Percentiles rank a stretch among this genome's conserved stretches.
Conservation (phyloP, 2,888 invertebrate species). For the Philopedon plagiatum region DNA sequence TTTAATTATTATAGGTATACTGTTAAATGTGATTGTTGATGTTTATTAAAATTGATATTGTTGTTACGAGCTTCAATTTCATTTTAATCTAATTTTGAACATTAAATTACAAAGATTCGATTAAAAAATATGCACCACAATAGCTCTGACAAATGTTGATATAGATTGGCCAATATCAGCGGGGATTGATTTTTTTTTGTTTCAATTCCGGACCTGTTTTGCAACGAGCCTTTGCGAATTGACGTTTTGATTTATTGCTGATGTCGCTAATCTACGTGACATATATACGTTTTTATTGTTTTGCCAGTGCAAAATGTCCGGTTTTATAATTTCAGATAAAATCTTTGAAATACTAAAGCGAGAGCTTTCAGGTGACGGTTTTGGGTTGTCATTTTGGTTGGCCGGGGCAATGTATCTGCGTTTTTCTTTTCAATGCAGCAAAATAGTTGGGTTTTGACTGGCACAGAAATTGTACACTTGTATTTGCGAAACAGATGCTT, state of each 20-base stretch:
- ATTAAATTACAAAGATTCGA: slow-evolving; percentile 19
- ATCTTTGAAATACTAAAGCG: slow-evolving; percentile 65
- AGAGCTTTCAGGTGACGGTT: slow-evolving; percentile 24
- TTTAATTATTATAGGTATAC: background rate
- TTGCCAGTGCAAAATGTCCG: slow-evolving; percentile 66
- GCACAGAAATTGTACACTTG: background rate
- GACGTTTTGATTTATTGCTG: slow-evolving; percentile 70
- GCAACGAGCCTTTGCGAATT: slow-evolving; percentile 64
- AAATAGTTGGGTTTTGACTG: background rate
- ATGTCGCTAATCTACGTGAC: slow-evolving; percentile 70
- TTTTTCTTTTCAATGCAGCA: slow-evolving; percentile 9
- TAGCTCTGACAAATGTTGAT: slow-evolving; percentile 16
- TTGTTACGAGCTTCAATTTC: too few relatives aligned
- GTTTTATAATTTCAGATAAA: slow-evolving; percentile 69
- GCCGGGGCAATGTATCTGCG: background rate
- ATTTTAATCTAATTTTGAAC: background rate
- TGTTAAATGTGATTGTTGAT: background rate
- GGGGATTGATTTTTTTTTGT: slow-evolving; percentile 39
- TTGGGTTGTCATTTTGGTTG: slow-evolving; percentile 22
- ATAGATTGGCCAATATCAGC: slow-evolving; percentile 37
- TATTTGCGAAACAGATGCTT: background rate
- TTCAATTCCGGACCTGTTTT: slow-evolving; percentile 41
- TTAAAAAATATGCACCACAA: slow-evolving; percentile 23
- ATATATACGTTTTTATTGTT: slow-evolving; percentile 70
- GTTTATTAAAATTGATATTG: background rate